A percentile compares a stretch with the other conserved stretches of the same genome.
phyloP scores from a whole-genome alignment of 1,140 invertebrate genomes.

The Zelostemma sp. region DNA sequence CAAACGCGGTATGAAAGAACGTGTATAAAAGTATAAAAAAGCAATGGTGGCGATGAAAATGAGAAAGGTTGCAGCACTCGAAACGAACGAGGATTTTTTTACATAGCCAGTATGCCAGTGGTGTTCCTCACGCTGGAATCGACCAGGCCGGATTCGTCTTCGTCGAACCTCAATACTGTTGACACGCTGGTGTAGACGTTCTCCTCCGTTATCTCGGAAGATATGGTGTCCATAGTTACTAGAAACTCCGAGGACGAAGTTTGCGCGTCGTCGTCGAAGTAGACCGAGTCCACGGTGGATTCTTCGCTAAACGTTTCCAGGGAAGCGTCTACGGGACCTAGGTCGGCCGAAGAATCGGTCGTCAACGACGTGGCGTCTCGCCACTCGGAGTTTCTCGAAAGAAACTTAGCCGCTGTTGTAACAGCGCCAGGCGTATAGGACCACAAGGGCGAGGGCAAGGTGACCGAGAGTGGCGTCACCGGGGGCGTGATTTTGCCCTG shows the following conservation, averaged over 20 bases:
- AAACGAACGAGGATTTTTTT: too few species aligned
- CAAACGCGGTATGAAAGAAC: too few species aligned
- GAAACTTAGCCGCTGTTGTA: slow-evolving; percentile 9
- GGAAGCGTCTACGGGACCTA: slow-evolving; percentile 15
- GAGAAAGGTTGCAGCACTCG: too few species aligned
- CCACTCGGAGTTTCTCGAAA: neutral
- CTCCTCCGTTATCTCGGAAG: slow-evolving; percentile 52
- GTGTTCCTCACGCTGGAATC: too few species aligned
- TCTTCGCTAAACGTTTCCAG: slow-evolving; percentile 18
- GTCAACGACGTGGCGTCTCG: neutral
- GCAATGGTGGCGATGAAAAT: too few species aligned
- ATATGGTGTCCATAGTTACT: slow-evolving; percentile 52
- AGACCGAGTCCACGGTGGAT: slow-evolving; percentile 25
- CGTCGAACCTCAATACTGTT: slow-evolving; percentile 47
- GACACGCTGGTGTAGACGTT: slow-evolving; percentile 48
- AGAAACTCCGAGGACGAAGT: slow-evolving; percentile 32
- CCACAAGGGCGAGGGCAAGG: slow-evolving; percentile 8
- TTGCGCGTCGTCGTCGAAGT: slow-evolving; percentile 20
- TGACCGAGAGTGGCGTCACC: slow-evolving; percentile 20
- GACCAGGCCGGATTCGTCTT: slow-evolving; percentile 5
- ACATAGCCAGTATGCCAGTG: too few species aligned
- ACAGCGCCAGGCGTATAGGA: slow-evolving; percentile 39
- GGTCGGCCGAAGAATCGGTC: slow-evolving; percentile 6
- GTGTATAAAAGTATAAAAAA: too few species aligned
- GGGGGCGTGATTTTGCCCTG: slow-evolving; percentile 4